Base-by-base conservation (phyloP, 2,888 invertebrate species). In the Diadromus collaris region DNA sequence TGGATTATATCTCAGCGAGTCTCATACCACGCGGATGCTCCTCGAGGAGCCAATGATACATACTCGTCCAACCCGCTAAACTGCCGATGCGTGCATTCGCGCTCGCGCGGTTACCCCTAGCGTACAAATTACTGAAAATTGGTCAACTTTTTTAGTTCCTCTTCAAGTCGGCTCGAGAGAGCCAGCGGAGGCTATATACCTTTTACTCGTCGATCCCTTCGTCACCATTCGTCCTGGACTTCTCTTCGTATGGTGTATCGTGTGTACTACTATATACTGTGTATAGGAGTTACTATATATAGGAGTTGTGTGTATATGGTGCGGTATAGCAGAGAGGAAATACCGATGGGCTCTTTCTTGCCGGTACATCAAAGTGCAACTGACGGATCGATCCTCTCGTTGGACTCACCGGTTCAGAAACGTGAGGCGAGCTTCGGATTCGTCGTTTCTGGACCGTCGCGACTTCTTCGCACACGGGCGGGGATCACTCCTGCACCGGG, bases 91-190 rank as follows among this genome's bases (percentile, higher is more conserved):
- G 75, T 76, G 71, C 29, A 64, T 80, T 72, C 74, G 65, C 72
- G 51, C 65, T 38, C 61, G 61, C 70, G 77, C 29, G 21, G 46
- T 41, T 75, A 71, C 77, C 80, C 83, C 71, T 76, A 80, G 84
- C 83, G 86, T 87, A 87, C 88, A 88, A 88, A 88, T 88, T 87
- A 88, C 86, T 81, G 85, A 86, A 88, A 88, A 88, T 88, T 88
- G 88, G 85, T 84, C 88, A 85, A 86, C 86, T 87, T 88, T 88
- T 88, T 88, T 81, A 64, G 63, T 60, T 16, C 48, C 27, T 58
- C 68, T 61, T 64, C 64, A 76, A 78, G 60, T 29, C 79, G 60
- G 78, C 24, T 72, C 68, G 71, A 73, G 64, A 29, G 70, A 69
- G 61, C 58, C 73, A 16, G 54, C 34, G 54, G 16, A 38, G 0